Conservation (phyloP, 1,140 invertebrate genomes). For the Aphis craccivora region DNA sequence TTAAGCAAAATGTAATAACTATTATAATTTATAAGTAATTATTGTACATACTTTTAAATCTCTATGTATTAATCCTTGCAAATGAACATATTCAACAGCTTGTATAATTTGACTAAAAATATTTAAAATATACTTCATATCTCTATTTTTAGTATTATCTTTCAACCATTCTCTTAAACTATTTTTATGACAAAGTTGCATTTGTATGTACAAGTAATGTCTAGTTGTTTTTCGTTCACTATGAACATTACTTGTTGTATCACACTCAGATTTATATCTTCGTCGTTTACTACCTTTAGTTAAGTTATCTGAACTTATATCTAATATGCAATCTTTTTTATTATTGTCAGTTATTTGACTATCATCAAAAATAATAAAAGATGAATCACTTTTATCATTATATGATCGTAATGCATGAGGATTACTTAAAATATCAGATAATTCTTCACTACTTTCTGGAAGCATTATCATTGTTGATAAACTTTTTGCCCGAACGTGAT, state of each 20-base stretch:
- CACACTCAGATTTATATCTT: slow-evolving; percentile 47
- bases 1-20: background rate
- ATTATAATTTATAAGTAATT: slow-evolving; percentile 42
- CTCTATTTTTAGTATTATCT: slow-evolving; percentile 65
- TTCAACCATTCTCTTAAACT: slow-evolving; percentile 91
- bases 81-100: slow-evolving; percentile 94
- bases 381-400: slow-evolving; percentile 53
- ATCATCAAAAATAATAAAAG: slow-evolving; percentile 55
- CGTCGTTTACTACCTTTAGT: slow-evolving; percentile 43
- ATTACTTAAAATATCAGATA: slow-evolving; percentile 54
- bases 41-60: slow-evolving; percentile 82
- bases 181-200: slow-evolving; percentile 91
- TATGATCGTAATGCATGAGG: slow-evolving; percentile 29
- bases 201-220: slow-evolving; percentile 87
- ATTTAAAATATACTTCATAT: slow-evolving; percentile 69
- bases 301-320: slow-evolving; percentile 34
- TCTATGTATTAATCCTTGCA: slow-evolving; percentile 88
- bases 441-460: slow-evolving; percentile 41
- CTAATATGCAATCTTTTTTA: slow-evolving; percentile 48
- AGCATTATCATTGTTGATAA: slow-evolving; percentile 47
- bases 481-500: slow-evolving; percentile 45
- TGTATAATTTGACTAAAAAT: slow-evolving; percentile 93
- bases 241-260: slow-evolving; percentile 35
- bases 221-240: slow-evolving; percentile 49
- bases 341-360: background rate